Conservation (phyloP, 1,140 invertebrate species). For the Acromyrmex echinatior region DNA sequence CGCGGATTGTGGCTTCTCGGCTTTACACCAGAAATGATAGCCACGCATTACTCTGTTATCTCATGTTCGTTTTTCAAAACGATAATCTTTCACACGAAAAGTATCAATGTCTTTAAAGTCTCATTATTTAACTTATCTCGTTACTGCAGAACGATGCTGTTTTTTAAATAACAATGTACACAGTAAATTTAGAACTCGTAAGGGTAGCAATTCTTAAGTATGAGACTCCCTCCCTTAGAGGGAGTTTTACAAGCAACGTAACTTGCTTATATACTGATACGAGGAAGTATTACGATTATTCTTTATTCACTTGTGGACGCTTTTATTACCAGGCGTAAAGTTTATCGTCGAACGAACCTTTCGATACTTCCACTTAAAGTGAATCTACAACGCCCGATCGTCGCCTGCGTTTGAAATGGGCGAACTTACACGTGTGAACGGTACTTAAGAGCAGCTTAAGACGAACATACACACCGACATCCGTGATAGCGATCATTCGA, state of each 20-base stretch:
- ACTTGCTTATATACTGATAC: background rate
- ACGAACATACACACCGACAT: slow-evolving; percentile 33
- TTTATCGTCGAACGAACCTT: background rate
- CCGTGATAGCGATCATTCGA: slow-evolving; percentile 60
- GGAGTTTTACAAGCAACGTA: slow-evolving; percentile 29
- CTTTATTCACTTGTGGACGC: background rate
- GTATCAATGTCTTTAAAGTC: slow-evolving; percentile 20
- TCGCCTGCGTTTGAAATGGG: background rate
- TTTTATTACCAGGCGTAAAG: slow-evolving; percentile 15
- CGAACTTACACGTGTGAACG: slow-evolving; percentile 11
- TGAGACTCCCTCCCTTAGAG: background rate
- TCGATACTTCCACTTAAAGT: slow-evolving; percentile 8
- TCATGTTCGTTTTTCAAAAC: background rate
- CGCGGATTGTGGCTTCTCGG: slow-evolving; percentile 1
- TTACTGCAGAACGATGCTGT: background rate
- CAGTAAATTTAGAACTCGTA: slow-evolving; percentile 2
- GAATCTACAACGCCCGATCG: background rate
- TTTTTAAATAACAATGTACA: slow-evolving; percentile 23
- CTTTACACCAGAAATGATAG: background rate
- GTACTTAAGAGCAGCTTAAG: slow-evolving; percentile 41
- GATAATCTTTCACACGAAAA: background rate
- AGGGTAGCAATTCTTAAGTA: background rate
- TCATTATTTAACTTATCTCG: slow-evolving; percentile 10
- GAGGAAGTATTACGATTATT: slow-evolving; percentile 10
- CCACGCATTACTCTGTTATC: background rate